Evolutionary conservation across 1,140 invertebrate genomes (phyloP).

Genomic region (Trichonephila inaurata): DNA sequence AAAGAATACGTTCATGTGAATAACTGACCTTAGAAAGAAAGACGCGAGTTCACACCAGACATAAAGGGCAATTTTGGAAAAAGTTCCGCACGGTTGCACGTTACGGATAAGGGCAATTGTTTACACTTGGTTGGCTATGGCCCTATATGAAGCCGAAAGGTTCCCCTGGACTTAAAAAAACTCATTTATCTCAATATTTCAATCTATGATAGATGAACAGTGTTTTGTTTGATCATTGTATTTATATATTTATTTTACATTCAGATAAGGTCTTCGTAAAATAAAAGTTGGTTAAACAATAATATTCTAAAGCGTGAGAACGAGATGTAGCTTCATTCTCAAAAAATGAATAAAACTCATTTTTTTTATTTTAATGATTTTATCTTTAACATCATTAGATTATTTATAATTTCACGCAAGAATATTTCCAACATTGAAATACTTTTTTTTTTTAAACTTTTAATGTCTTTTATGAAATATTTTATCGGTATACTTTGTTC

Average conservation of each 20-base stretch:
- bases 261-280: background rate
- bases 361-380: too few species aligned
- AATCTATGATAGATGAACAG: background rate
- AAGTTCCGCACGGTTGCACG: constrained; percentile 11
- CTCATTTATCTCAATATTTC: background rate
- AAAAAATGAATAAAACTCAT: too few species aligned
- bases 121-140: background rate
- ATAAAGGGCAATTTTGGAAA: background rate
- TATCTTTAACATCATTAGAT: too few species aligned
- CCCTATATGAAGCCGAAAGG: background rate
- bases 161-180: background rate
- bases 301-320: too few species aligned
- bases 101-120: constrained; percentile 18
- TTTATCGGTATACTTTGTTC: too few species aligned
- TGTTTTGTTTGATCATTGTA: background rate
- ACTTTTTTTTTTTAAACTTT: too few species aligned
- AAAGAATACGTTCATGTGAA: background rate
- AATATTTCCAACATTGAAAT: too few species aligned
- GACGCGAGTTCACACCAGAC: background rate
- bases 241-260: background rate
- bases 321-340: too few species aligned
- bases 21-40: background rate
- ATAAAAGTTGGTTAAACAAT: too few species aligned
- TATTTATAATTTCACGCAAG: too few species aligned
- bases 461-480: too few species aligned